Conservation (phyloP, 2,113 vertebrate species). For the Cebidichthys violaceus region DNA sequence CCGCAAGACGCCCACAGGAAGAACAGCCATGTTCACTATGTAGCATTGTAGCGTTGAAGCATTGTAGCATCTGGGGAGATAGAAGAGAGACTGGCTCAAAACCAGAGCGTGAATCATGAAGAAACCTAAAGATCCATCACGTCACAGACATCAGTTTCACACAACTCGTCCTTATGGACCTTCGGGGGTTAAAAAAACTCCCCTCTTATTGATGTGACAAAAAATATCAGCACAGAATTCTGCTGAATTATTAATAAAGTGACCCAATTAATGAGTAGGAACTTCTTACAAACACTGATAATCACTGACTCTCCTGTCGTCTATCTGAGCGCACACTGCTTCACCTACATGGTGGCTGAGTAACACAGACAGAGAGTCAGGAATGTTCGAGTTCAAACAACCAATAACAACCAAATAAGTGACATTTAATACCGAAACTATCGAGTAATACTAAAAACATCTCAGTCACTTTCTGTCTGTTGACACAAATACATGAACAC, state of each 20-base stretch:
- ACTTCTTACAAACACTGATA: too few species aligned
- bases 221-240: constrained; percentile 18
- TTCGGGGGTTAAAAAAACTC: neutral
- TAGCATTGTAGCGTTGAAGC: neutral
- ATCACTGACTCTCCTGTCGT: too few species aligned
- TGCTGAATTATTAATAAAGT: constrained; percentile 61
- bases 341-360: neutral
- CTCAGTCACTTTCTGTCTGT: constrained; percentile 3
- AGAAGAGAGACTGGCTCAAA: neutral
- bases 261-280: constrained; percentile 43
- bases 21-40: neutral
- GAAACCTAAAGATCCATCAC: neutral
- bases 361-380: neutral
- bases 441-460: neutral
- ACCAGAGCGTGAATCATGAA: neutral
- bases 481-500: constrained; percentile 8
- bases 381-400: neutral
- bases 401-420: neutral
- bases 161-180: neutral
- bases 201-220: constrained; percentile 26
- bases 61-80: neutral
- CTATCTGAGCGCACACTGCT: neutral
- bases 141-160: neutral
- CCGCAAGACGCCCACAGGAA: neutral
- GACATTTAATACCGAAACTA: neutral